Evolutionary conservation across 2,888 invertebrate genomes (phyloP), one percentile per base, ranked within the genome.

Genomic region (Tetranychus truncatus): DNA sequence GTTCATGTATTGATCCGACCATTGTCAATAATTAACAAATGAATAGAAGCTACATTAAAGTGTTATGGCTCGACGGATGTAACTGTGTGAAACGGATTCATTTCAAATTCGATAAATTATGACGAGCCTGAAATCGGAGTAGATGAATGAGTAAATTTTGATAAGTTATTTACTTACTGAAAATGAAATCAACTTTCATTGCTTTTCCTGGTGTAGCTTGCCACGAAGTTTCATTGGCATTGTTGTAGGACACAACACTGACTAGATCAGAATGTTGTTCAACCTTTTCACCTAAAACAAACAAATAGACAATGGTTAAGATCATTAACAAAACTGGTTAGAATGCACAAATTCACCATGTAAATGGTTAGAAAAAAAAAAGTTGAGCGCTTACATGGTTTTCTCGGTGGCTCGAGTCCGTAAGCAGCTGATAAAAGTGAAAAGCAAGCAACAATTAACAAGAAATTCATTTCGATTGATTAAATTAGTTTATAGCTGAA

Each of bases 111-210:
- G 34, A 34, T 34, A 34, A 34, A 34, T 34, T 34, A 34, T 34
- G 5, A 34, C 4, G 34, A 34, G 34, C 34, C 34, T 34, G 34
- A 34, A 34, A 34, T 34, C 4, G 34, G 34, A 34, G 34, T 34
- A 34, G 34, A 34, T 34, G 34, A 5, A 34, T 34, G 34, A 34
- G 34, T 5, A 34, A 34, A 34, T 34, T 15, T 55, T 55, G 55
- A 55, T 55, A 7, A 55, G 15, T 55, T 55, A 55, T 55, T 6
- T 11, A 69, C 69, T 69, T 69, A 69, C 69, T 21, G 34, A 69
- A 69, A 24, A 69, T 69, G 20, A 69, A 69, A 24, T 69, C 69
- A 69, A 24, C 69, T 24, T 21, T 69, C 69, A 69, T 69, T 20
- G 11, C 69, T 21, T 69, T 69, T 69, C 34, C 69, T 69, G 69